Evolutionary conservation across 2,888 invertebrate genomes (phyloP).

Genomic region (Tanypteryx hageni): DNA sequence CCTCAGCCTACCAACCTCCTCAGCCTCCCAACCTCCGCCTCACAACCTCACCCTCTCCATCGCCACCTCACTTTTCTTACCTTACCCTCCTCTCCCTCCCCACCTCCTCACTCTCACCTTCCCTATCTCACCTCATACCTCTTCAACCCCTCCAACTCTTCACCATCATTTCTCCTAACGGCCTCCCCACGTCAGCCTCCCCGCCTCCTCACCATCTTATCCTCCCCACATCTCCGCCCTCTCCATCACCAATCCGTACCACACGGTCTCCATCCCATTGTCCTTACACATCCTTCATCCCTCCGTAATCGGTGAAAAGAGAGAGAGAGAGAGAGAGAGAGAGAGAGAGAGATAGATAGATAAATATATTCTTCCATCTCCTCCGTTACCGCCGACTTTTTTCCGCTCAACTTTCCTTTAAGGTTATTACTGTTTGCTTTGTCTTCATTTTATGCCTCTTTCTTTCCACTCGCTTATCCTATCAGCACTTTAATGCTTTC

Average conservation of each 20-base stretch:
- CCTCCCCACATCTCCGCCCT: neutral
- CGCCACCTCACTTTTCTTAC: neutral
- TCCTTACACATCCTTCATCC: no score
- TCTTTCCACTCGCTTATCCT: neutral
- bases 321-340: no score
- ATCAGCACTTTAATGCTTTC: neutral
- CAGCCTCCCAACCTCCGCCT: neutral
- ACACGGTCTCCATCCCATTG: no score
- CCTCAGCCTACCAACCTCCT: neutral
- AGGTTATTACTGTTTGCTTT: no score
- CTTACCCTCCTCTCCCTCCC: neutral
- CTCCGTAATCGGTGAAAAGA: no score
- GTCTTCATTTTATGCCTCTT: neutral
- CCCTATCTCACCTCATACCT: neutral
- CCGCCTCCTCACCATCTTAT: neutral
- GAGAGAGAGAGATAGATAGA: no score
- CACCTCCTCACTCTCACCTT: neutral
- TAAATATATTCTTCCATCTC: no score
- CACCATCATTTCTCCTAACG: neutral
- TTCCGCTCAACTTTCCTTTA: no score
- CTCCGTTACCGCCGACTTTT: no score
- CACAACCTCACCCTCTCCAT: neutral
- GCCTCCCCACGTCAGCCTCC: neutral
- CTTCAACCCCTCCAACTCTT: no score
- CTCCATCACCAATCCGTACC: neutral